phyloP scores from a whole-genome alignment of 1,140 invertebrate genomes.

The Drosophila setifemur region DNA sequence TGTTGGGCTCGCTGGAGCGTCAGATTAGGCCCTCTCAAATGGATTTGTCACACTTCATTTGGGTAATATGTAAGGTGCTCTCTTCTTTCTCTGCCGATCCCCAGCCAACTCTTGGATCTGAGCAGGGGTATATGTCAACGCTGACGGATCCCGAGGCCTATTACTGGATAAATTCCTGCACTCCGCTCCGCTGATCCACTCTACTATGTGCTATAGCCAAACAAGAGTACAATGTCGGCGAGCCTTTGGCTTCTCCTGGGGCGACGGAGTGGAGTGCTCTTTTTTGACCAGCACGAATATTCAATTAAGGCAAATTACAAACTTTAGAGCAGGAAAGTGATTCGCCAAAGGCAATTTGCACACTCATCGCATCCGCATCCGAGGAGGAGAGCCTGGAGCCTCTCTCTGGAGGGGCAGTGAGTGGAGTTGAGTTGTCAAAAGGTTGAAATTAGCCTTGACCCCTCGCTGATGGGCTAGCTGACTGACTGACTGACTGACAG shows the following conservation, averaged over 20 bases:
- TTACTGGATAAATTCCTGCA: too few relatives aligned
- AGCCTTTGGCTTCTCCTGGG: neutral
- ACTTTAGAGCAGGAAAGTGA: constrained; percentile 69
- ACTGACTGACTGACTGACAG: constrained; percentile 36
- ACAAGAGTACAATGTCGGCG: too few relatives aligned
- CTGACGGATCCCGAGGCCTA: constrained; percentile 25
- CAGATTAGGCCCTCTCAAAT: neutral
- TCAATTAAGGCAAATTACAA: constrained; percentile 79
- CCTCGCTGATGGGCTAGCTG: constrained; percentile 35
- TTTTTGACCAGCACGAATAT: constrained; percentile 73
- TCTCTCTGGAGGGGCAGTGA: neutral
- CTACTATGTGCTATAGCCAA: too few relatives aligned
- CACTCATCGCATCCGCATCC: constrained; percentile 21
- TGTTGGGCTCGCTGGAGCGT: neutral
- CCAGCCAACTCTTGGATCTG: too few relatives aligned
- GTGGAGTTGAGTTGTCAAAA: constrained; percentile 70
- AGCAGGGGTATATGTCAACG: constrained; percentile 59
- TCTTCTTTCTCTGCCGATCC: too few relatives aligned
- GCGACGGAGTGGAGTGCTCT: too few relatives aligned
- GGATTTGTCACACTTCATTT: constrained; percentile 37
- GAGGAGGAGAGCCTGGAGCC: neutral
- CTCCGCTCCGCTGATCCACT: too few relatives aligned
- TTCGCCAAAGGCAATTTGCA: constrained; percentile 52
- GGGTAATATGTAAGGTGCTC: neutral
- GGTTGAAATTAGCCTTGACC: constrained; percentile 78